Conservation (phyloP, 2,888 invertebrate species). For the Sesamia inferens region DNA sequence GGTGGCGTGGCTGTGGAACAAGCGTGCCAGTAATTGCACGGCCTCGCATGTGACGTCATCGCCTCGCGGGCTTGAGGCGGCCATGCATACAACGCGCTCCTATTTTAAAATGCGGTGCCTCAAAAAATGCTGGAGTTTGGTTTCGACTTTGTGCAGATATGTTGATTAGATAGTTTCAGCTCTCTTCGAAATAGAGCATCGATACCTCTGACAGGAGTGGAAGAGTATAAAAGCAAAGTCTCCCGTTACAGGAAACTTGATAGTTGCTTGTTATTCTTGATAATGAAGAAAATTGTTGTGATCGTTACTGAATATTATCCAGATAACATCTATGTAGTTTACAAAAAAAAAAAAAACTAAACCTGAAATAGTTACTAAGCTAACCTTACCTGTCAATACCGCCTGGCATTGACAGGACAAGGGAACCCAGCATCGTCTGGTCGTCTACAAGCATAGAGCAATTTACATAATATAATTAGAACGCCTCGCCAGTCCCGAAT, state of each 20-base stretch:
- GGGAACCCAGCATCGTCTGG: constrained; percentile 7
- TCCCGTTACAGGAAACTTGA: constrained; percentile 12
- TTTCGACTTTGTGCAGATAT: constrained; percentile 12
- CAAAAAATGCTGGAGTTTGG: constrained; percentile 10
- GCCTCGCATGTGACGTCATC: constrained; percentile 49
- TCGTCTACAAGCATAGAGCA: constrained; percentile 42
- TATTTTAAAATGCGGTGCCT: constrained; percentile 46
- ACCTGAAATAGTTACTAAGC: constrained; percentile 2
- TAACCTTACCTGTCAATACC: neutral
- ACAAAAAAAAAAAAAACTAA: neutral
- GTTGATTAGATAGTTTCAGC: constrained; percentile 27
- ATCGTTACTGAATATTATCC: neutral
- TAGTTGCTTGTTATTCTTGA: neutral
- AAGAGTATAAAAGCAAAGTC: neutral
- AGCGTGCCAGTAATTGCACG: constrained; percentile 56
- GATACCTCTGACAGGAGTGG: neutral
- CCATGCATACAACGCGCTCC: constrained; percentile 7
- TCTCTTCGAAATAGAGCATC: constrained; percentile 5
- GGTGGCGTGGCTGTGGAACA: constrained; percentile 33
- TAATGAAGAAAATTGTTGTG: neutral
- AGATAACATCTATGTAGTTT: neutral
- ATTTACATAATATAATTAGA: constrained; percentile 69
- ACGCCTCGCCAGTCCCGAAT: constrained; percentile 55
- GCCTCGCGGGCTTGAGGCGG: constrained; percentile 25
- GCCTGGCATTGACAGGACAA: constrained; percentile 34